phyloP scores from a whole-genome alignment of 2,113 vertebrate species.

The Opisthocomus hoazin region DNA sequence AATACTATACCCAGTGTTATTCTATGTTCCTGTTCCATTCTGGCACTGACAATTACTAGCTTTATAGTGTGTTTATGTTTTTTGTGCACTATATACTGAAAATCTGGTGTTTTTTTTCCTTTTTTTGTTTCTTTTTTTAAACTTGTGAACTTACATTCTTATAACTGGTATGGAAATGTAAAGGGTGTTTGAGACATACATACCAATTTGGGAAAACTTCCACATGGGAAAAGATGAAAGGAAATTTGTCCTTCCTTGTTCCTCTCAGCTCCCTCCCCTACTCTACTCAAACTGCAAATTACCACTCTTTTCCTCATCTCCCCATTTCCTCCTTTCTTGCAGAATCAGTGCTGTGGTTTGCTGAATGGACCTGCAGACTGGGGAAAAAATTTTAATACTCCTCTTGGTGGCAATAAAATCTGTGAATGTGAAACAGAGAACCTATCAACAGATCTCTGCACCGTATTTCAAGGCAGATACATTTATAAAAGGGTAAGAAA shows the following conservation, averaged over 20 bases:
- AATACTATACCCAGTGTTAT: background rate
- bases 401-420: fast-evolving
- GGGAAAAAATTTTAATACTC: background rate
- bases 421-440: background rate
- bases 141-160: background rate
- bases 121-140: background rate
- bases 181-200: background rate
- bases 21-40: background rate
- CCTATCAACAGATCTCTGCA: background rate
- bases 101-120: background rate
- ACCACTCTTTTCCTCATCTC: background rate
- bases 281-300: background rate
- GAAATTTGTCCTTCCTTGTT: background rate
- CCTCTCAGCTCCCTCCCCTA: background rate
- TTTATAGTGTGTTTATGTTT: background rate
- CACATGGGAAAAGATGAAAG: background rate
- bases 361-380: conserved; percentile 51
- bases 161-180: background rate
- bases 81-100: background rate
- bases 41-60: background rate
- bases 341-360: conserved; percentile 75
- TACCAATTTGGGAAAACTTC: background rate
- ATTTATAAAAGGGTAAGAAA: background rate
- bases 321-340: background rate
- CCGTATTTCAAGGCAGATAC: fast-evolving